These are phyloP conservation scores for Drosophila fulvimacula DNA, from an alignment of 2,888 invertebrate species.

Conservation along the genomic window DNA sequence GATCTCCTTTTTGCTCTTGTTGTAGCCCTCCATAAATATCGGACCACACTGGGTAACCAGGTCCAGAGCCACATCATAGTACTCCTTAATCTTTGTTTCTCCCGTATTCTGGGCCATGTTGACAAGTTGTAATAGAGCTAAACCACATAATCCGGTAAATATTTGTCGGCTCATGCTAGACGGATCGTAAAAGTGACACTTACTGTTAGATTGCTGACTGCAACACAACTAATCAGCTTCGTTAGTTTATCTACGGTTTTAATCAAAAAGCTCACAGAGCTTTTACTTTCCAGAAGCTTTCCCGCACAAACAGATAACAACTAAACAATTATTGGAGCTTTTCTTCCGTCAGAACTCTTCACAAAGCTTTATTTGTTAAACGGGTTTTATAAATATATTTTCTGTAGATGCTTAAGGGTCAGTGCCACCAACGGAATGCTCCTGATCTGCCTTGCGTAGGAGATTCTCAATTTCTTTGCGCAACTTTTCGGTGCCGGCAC, in stretches of 20 bases:
- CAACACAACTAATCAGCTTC: constrained; percentile 22
- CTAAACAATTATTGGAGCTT: constrained; percentile 20
- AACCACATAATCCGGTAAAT: constrained; percentile 3
- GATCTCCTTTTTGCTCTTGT: constrained; percentile 70
- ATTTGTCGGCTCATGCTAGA: constrained; percentile 4
- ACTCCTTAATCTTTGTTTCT: constrained; percentile 65
- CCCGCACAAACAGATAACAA: not conserved
- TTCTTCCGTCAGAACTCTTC: constrained; percentile 13
- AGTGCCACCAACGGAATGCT: constrained; percentile 74
- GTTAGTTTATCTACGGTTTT: constrained; percentile 7
- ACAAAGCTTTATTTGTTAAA: constrained; percentile 83
- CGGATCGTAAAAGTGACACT: not conserved
- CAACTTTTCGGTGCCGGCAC: constrained; percentile 85
- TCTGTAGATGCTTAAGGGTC: constrained; percentile 23
- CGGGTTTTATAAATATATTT: constrained; percentile 1
- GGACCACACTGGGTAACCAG: constrained; percentile 78
- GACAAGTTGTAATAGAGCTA: constrained; percentile 2
- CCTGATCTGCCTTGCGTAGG: constrained; percentile 85
- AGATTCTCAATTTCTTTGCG: constrained; percentile 85
- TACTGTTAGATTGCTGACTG: constrained; percentile 14
- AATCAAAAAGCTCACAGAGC: constrained; percentile 13
- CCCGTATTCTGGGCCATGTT: constrained; percentile 73
- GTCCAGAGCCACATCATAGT: constrained; percentile 72
- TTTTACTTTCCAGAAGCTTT: constrained; percentile 28
- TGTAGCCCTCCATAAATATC: constrained; percentile 77